Conservation (phyloP, 23 tunicate species). For the Clavelina lepadiformis region DNA sequence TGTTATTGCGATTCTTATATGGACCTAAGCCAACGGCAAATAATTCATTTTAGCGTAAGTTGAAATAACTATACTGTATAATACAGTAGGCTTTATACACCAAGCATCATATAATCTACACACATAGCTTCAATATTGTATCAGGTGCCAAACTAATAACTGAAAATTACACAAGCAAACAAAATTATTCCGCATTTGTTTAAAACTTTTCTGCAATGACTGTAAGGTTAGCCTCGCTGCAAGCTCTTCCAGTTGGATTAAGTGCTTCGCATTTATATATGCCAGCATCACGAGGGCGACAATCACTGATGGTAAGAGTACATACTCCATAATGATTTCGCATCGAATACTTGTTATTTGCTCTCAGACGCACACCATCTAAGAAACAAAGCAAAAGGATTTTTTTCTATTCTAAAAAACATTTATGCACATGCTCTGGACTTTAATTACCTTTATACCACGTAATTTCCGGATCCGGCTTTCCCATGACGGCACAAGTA, state of each 20-base stretch:
- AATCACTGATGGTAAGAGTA: constrained; percentile 68
- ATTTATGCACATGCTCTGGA: not conserved
- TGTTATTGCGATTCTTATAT: too few species aligned
- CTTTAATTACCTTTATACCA: constrained; percentile 84
- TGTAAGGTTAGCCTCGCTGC: constrained; percentile 65
- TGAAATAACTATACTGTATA: too few species aligned
- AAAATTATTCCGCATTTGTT: not conserved
- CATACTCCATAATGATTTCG: constrained; percentile 82
- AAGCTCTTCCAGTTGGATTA: constrained; percentile 73
- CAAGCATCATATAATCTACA: too few species aligned
- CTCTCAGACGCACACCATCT: constrained; percentile 67
- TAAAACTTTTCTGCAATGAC: too few species aligned
- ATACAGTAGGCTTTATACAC: too few species aligned
- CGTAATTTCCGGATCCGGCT: constrained; percentile 86
- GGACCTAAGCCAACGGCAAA: too few species aligned
- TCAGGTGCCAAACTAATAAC: not conserved
- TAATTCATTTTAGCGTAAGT: too few species aligned
- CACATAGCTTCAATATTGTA: too few species aligned
- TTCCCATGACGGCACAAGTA: constrained; percentile 79
- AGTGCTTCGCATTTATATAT: constrained; percentile 60
- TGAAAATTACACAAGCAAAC: not conserved
- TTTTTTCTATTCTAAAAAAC: too few species aligned
- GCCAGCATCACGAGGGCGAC: constrained; percentile 77
- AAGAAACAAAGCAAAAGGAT: constrained; percentile 1
- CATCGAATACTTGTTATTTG: constrained; percentile 92